A percentile compares a stretch with the other conserved stretches of the same genome.
phyloP scores from a whole-genome alignment of 2,113 vertebrate genomes.

The Apeltes quadracus region DNA sequence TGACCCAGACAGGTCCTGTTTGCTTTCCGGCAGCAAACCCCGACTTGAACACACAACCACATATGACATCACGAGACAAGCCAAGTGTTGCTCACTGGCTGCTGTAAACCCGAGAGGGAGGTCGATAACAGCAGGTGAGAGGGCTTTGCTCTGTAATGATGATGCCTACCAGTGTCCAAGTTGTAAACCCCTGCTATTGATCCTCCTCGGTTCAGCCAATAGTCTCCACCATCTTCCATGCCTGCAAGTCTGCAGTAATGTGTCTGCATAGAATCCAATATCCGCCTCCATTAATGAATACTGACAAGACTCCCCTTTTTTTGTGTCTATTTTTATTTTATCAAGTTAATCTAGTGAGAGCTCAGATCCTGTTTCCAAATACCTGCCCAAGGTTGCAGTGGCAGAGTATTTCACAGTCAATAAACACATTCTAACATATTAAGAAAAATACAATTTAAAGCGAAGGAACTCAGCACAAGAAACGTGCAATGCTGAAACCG shows the following conservation, averaged over 20 bases:
- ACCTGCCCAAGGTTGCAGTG: slow-evolving; percentile 31
- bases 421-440: slow-evolving; percentile 52
- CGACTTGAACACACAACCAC: slow-evolving; percentile 55
- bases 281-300: slow-evolving; percentile 65
- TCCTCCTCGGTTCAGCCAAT: slow-evolving; percentile 67
- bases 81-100: slow-evolving; percentile 44
- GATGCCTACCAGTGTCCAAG: slow-evolving; percentile 76
- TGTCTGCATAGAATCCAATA: slow-evolving; percentile 67
- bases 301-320: slow-evolving; percentile 65
- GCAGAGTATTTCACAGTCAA: slow-evolving; percentile 51
- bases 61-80: slow-evolving; percentile 71
- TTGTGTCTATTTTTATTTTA: slow-evolving; percentile 61
- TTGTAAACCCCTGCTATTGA: slow-evolving; percentile 80
- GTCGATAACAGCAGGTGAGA: slow-evolving; percentile 79
- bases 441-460: slow-evolving; percentile 16
- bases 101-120: slow-evolving; percentile 65
- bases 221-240: slow-evolving; percentile 55
- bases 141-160: slow-evolving; percentile 73
- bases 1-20: slow-evolving; percentile 77
- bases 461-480: slow-evolving; percentile 10
- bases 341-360: slow-evolving; percentile 55
- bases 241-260: slow-evolving; percentile 65
- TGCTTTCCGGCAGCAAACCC: slow-evolving; percentile 65
- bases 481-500: slow-evolving; percentile 41
- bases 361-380: slow-evolving; percentile 55